Evolutionary conservation across 1,140 invertebrate genomes (phyloP).

Genomic region (Lucilia cuprina): DNA sequence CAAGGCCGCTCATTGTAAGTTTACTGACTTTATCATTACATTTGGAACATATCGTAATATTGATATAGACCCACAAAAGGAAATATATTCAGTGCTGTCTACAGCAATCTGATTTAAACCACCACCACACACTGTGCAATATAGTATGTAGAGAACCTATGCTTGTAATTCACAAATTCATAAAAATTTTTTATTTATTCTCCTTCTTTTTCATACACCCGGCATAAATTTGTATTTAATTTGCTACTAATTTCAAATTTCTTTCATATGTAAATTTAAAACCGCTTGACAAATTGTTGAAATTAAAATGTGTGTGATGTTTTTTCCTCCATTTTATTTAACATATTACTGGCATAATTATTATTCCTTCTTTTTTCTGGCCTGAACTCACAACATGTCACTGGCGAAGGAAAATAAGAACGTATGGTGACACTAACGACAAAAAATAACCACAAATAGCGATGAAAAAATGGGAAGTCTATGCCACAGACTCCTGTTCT

Average conservation of each 20-base stretch:
- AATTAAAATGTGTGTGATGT: neutral
- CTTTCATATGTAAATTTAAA: neutral
- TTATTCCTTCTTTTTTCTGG: neutral
- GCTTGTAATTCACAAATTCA: no score
- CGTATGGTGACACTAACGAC: neutral
- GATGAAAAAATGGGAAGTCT: neutral
- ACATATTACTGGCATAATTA: neutral
- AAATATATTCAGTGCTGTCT: no score
- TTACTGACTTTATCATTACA: no score
- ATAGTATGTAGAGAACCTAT: no score
- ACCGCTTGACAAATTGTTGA: neutral
- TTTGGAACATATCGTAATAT: no score
- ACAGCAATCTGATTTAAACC: no score
- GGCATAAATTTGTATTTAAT: neutral
- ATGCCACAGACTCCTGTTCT: neutral
- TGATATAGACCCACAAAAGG: no score
- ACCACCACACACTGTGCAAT: no score
- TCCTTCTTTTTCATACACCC: neutral
- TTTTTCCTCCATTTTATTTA: neutral
- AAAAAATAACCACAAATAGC: neutral
- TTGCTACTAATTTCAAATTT: neutral
- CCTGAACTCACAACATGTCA: neutral
- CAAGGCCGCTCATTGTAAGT: no score
- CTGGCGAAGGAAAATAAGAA: neutral
- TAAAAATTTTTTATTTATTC: no score